Percentiles rank a stretch among this genome's conserved stretches.
Conservation (phyloP, 2,888 invertebrate genomes). For the Agrochola lota region DNA sequence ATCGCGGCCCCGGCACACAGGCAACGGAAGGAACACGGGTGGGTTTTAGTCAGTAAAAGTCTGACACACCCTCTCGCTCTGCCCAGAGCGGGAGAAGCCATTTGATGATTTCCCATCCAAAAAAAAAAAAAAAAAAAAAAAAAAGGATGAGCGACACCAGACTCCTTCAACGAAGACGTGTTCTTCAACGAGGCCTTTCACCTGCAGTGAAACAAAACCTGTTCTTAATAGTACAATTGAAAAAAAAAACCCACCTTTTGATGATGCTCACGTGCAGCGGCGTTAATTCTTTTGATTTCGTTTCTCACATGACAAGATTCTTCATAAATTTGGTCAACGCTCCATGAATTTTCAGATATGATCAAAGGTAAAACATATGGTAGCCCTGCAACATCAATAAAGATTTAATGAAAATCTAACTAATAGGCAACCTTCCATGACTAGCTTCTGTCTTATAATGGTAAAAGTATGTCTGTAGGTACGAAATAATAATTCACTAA, state of each 20-base stretch:
- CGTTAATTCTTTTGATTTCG: conserved; percentile 83
- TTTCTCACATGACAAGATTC: conserved; percentile 77
- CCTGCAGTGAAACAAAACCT: neutral
- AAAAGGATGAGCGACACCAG: neutral
- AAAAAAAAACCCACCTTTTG: conserved; percentile 68
- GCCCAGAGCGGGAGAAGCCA: too few species aligned
- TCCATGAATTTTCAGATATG: conserved; percentile 74
- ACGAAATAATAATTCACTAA: neutral
- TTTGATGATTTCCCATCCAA: too few species aligned
- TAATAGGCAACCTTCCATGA: neutral
- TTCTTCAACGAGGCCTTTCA: too few species aligned
- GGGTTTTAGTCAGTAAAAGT: too few species aligned
- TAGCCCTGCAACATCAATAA: conserved; percentile 71
- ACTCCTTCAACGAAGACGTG: neutral
- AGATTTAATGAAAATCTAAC: neutral
- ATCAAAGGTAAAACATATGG: conserved; percentile 82
- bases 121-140: too few species aligned
- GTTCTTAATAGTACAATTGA: neutral
- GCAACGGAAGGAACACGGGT: too few species aligned
- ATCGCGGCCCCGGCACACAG: too few species aligned
- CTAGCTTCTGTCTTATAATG: neutral
- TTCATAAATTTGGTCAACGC: conserved; percentile 70
- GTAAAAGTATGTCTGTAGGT: neutral
- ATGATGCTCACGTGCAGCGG: conserved; percentile 72
- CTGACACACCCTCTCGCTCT: too few species aligned